These are phyloP conservation scores for Diphyllodes magnificus DNA, from an alignment of 2,113 vertebrate genomes.

Conservation along the genomic window DNA sequence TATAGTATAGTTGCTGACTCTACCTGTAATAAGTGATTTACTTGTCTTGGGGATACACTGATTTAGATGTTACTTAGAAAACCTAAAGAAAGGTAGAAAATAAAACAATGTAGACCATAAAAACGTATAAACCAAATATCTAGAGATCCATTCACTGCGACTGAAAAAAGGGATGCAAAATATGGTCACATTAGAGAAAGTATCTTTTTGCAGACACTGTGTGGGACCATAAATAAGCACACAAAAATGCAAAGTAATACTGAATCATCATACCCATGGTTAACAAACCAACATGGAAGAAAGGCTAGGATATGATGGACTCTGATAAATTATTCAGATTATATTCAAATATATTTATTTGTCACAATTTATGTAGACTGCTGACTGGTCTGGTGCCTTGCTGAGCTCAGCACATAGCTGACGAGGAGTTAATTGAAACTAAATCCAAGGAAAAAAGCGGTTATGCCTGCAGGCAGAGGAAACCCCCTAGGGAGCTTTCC, in stretches of 20 bases:
- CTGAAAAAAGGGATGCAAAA: background rate
- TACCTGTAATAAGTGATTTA: background rate
- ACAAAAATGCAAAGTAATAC: background rate
- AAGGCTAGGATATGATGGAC: background rate
- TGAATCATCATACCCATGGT: background rate
- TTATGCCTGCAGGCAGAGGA: conserved; percentile 26
- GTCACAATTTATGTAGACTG: background rate
- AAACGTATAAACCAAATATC: background rate
- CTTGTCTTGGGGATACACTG: background rate
- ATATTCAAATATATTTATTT: conserved; percentile 14
- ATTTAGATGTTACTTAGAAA: background rate
- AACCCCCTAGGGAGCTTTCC: conserved; percentile 24
- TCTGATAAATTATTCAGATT: background rate
- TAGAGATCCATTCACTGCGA: background rate
- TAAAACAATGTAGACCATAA: background rate
- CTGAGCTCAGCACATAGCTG: conserved; percentile 20
- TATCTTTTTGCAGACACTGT: background rate
- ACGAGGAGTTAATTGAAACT: conserved; percentile 33
- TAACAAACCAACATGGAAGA: background rate
- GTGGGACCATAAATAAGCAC: background rate
- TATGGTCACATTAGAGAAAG: background rate
- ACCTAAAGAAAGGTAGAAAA: background rate
- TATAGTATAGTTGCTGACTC: background rate
- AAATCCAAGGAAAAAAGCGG: conserved; percentile 19
- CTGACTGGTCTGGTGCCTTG: background rate